Percentiles rank a stretch among this genome's conserved stretches.
Conservation (phyloP, 2,797 vertebrate species). For the Cyclopterus lumpus region DNA sequence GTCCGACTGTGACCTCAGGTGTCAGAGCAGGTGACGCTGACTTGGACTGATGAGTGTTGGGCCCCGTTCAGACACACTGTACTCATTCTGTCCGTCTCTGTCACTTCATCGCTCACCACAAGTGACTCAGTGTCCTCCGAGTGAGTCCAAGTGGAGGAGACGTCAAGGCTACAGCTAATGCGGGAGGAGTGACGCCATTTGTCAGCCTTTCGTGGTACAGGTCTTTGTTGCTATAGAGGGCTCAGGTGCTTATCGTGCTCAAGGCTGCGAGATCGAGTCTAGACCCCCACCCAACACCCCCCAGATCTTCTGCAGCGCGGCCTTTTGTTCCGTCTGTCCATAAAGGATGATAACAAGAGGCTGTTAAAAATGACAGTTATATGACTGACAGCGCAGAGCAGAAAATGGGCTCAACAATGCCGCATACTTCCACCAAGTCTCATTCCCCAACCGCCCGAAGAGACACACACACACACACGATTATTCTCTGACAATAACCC, state of each 20-base stretch:
- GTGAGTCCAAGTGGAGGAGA: constrained; percentile 12
- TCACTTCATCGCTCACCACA: background rate
- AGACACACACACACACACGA: constrained; percentile 11
- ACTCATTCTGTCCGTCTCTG: constrained; percentile 13
- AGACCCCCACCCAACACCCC: background rate
- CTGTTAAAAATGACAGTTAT: constrained; percentile 5
- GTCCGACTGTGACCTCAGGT: constrained; percentile 13
- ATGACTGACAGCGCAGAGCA: constrained; percentile 5
- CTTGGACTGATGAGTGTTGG: background rate
- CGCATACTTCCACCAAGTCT: constrained; percentile 23
- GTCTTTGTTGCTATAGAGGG: background rate
- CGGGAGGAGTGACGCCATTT: background rate
- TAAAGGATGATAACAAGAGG: background rate
- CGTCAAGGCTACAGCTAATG: background rate
- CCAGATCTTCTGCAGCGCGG: constrained; percentile 5
- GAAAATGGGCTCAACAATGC: constrained; percentile 8
- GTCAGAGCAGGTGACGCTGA: constrained; percentile 6
- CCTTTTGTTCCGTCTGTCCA: constrained; percentile 10
- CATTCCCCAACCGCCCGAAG: constrained; percentile 29
- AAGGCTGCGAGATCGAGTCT: background rate
- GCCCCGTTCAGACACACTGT: background rate
- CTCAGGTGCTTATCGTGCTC: background rate
- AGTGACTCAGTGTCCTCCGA: constrained; percentile 19
- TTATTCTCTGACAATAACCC: constrained; percentile 23
- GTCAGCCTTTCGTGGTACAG: background rate